These are phyloP conservation scores for Discoglossus pictus DNA, from an alignment of 2,797 vertebrate genomes.

Conservation along the genomic window DNA sequence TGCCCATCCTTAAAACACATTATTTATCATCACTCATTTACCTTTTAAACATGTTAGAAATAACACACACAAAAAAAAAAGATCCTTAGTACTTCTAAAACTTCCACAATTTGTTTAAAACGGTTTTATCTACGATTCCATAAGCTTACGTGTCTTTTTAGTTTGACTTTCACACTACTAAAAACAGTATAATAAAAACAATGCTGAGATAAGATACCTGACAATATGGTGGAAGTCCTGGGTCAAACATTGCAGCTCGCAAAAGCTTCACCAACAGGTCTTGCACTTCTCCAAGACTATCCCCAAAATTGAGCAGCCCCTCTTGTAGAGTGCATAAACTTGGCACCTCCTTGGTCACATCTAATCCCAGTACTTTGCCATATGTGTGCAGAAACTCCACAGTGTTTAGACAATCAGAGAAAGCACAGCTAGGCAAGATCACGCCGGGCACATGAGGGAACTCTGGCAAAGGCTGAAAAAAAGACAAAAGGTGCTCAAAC, in stretches of 20 bases:
- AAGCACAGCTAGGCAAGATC: conserved; percentile 82
- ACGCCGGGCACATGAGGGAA: conserved; percentile 86
- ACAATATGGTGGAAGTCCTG: conserved; percentile 87
- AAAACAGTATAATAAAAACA: no score
- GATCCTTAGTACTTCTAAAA: no score
- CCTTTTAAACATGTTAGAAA: no score
- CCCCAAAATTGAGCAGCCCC: conserved; percentile 84
- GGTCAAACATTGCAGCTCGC: conserved; percentile 82
- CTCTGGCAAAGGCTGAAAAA: conserved; percentile 80
- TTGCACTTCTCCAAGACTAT: conserved; percentile 81
- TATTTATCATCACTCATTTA: no score
- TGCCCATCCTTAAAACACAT: no score
- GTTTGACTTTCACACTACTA: no score
- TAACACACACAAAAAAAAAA: no score
- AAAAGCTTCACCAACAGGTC: conserved; percentile 86
- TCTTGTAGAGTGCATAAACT: conserved; percentile 86
- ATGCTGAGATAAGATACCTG: conserved; percentile 72
- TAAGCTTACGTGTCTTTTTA: no score
- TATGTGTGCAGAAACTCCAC: conserved; percentile 93
- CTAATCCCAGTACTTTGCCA: conserved; percentile 87
- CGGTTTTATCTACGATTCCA: no score
- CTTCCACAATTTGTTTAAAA: no score
- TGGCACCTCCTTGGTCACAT: conserved; percentile 85
- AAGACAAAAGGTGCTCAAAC: no score
- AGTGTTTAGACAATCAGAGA: conserved; percentile 86